Conservation (phyloP, 2,113 vertebrate species). For the Dromaius novaehollandiae region DNA sequence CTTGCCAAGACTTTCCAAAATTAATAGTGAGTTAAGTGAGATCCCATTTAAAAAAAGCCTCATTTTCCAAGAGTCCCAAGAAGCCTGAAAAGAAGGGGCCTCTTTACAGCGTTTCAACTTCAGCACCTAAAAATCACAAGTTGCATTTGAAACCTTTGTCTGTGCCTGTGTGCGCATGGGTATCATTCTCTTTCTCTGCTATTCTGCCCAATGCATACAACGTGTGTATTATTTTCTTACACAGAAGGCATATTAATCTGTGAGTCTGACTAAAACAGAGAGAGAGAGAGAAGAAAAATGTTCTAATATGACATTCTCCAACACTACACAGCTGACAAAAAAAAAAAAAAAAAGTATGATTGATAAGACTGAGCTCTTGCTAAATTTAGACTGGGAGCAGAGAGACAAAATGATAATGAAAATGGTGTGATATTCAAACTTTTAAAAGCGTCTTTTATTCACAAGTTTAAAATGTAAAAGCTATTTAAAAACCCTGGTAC, state of each 20-base stretch:
- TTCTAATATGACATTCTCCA: background rate
- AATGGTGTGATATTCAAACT: background rate
- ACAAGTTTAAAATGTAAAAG: background rate
- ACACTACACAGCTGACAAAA: background rate
- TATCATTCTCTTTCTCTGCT: background rate
- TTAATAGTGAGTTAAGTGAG: background rate
- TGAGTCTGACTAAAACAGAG: background rate
- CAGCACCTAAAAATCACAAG: background rate
- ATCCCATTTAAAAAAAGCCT: background rate
- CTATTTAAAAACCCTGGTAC: background rate
- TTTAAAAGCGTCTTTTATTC: background rate
- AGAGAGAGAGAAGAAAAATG: background rate
- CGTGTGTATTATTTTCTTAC: background rate
- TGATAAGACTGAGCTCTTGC: background rate
- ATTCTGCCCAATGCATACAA: background rate
- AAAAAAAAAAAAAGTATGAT: background rate
- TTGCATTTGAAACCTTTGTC: background rate
- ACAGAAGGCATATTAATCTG: background rate
- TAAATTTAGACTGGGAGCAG: background rate
- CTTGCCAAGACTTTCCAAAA: background rate
- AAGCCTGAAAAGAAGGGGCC: background rate
- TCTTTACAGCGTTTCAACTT: background rate
- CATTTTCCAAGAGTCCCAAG: background rate
- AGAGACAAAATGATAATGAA: background rate
- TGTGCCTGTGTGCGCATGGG: rapidly evolving